phyloP scores from a whole-genome alignment of 1,140 invertebrate genomes.

The Gryon sp. region DNA sequence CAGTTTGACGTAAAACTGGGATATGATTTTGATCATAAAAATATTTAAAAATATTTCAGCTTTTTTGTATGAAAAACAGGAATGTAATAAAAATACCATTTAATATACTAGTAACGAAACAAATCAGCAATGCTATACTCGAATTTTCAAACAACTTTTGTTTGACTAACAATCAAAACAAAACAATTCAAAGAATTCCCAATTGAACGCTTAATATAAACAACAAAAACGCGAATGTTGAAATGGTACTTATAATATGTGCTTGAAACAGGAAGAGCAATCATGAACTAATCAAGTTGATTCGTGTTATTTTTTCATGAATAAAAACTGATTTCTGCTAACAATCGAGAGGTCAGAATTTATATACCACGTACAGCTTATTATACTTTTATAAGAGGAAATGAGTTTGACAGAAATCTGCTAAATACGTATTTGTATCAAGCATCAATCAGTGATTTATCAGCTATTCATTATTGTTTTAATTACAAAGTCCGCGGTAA shows the following conservation, averaged over 20 bases:
- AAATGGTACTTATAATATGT: slow-evolving; percentile 25
- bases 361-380: slow-evolving; percentile 59
- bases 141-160: slow-evolving; percentile 4
- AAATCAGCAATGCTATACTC: no score
- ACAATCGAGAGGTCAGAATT: slow-evolving; percentile 29
- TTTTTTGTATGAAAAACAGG: no score
- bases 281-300: slow-evolving; percentile 50
- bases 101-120: no score
- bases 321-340: slow-evolving; percentile 49
- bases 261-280: slow-evolving; percentile 43
- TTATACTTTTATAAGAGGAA: slow-evolving; percentile 74
- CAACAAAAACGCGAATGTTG: slow-evolving; percentile 36
- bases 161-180: slow-evolving; percentile 7
- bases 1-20: no score
- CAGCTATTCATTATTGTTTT: slow-evolving; percentile 76
- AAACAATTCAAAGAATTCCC: slow-evolving; percentile 28
- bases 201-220: slow-evolving; percentile 27
- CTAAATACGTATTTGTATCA: slow-evolving; percentile 63
- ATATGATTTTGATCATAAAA: no score
- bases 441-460: slow-evolving; percentile 72
- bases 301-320: slow-evolving; percentile 34
- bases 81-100: no score
- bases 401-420: slow-evolving; percentile 68
- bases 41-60: no score
- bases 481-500: slow-evolving; percentile 65